These are phyloP conservation scores for Leucoraja erinaceus DNA, from an alignment of 2,113 vertebrate species.

Conservation along the genomic window DNA sequence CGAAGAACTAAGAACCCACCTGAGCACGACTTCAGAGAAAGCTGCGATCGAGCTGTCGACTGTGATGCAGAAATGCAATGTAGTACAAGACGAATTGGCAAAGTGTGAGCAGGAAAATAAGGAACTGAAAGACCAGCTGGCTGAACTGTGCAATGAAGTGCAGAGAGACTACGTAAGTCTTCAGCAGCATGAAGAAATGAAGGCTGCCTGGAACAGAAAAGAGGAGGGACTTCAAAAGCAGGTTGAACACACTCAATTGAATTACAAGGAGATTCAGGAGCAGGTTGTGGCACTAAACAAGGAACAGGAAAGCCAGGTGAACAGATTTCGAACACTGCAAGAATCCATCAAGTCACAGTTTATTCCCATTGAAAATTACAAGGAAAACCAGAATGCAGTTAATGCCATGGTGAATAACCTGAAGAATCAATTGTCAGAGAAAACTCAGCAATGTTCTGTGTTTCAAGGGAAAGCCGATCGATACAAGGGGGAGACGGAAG, in stretches of 20 bases:
- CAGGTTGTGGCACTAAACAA: constrained; percentile 50
- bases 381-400: constrained; percentile 68
- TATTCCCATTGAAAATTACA: constrained; percentile 59
- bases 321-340: constrained; percentile 82
- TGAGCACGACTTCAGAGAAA: constrained; percentile 63
- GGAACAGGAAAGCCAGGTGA: constrained; percentile 79
- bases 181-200: constrained; percentile 57
- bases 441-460: constrained; percentile 50
- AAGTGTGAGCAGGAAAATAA: constrained; percentile 68
- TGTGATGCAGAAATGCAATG: constrained; percentile 57
- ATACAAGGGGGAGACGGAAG: constrained; percentile 59
- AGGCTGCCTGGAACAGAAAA: constrained; percentile 47
- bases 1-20: constrained; percentile 57
- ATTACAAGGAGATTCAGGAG: constrained; percentile 44
- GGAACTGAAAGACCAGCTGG: constrained; percentile 60
- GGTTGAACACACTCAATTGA: constrained; percentile 42
- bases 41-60: constrained; percentile 61
- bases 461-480: constrained; percentile 53
- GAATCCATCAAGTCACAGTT: constrained; percentile 81
- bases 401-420: constrained; percentile 60
- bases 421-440: constrained; percentile 55
- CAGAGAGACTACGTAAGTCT: constrained; percentile 58
- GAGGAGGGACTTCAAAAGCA: constrained; percentile 51
- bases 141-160: constrained; percentile 56
- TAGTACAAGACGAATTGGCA: constrained; percentile 56